Evolutionary conservation across 2,797 vertebrate genomes (phyloP).

Genomic region (Paedocypris micromegethes): DNA sequence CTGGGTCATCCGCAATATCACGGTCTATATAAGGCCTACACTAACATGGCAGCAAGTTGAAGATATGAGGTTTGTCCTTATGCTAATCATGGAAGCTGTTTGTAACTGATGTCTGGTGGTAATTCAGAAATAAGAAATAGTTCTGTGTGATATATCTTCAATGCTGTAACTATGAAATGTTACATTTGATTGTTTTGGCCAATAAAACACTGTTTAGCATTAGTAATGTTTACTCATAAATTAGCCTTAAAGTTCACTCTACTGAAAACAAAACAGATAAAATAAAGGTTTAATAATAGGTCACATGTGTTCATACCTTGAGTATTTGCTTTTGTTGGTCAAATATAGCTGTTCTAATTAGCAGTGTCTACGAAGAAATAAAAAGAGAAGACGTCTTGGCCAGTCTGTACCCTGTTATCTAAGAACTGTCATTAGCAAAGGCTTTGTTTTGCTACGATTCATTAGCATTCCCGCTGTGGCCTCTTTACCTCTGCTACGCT

Average conservation of each 20-base stretch:
- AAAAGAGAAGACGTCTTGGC: slow-evolving; percentile 10
- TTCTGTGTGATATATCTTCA: too few relatives aligned
- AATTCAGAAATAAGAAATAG: too few relatives aligned
- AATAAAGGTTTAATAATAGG: too few relatives aligned
- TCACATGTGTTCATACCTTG: slow-evolving; percentile 20
- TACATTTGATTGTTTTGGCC: slow-evolving; percentile 1
- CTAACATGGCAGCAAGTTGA: too few relatives aligned
- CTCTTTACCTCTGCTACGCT: slow-evolving; percentile 55
- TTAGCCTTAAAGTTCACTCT: background rate
- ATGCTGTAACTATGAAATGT: too few relatives aligned
- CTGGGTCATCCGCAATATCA: too few relatives aligned
- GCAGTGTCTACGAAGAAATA: slow-evolving; percentile 16
- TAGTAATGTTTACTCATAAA: slow-evolving; percentile 15
- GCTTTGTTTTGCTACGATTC: slow-evolving; percentile 71
- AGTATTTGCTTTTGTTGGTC: slow-evolving; percentile 33
- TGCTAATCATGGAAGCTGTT: too few relatives aligned
- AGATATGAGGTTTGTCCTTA: too few relatives aligned
- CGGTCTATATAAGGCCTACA: too few relatives aligned
- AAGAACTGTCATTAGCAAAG: slow-evolving; percentile 54
- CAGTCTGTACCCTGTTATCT: slow-evolving; percentile 45
- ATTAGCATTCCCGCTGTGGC: slow-evolving; percentile 69
- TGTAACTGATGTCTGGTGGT: too few relatives aligned
- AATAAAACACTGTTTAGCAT: slow-evolving; percentile 29
- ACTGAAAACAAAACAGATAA: too few relatives aligned
- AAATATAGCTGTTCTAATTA: slow-evolving; percentile 39